Conservation (phyloP, 1,140 invertebrate genomes). For the Drosophila repleta region DNA sequence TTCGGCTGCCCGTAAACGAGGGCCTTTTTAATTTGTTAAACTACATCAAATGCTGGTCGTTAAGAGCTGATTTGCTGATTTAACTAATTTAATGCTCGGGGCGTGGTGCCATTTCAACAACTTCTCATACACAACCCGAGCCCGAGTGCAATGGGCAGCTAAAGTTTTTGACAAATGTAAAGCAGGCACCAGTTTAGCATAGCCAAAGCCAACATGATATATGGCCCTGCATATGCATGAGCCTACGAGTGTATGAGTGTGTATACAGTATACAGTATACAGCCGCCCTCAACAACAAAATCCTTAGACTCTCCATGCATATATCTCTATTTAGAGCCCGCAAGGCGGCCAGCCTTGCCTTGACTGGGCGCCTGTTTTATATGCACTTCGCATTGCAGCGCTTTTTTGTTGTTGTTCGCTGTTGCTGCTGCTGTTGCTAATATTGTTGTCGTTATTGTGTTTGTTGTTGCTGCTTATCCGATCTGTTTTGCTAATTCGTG, state of each 20-base stretch:
- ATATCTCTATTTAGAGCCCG: constrained; percentile 25
- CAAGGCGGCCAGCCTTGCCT: constrained; percentile 61
- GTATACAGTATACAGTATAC: not conserved
- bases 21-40: constrained; percentile 60
- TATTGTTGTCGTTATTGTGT: constrained; percentile 24
- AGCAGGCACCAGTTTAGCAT: constrained; percentile 46
- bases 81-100: constrained; percentile 49
- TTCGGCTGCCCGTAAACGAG: constrained; percentile 54
- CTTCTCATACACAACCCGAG: constrained; percentile 10
- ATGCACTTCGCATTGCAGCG: constrained; percentile 60
- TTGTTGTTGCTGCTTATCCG: constrained; percentile 62
- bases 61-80: constrained; percentile 56
- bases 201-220: constrained; percentile 61
- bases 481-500: constrained; percentile 78
- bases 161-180: constrained; percentile 55
- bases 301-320: constrained; percentile 15
- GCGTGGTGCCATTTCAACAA: constrained; percentile 70
- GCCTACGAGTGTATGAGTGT: constrained; percentile 9
- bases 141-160: constrained; percentile 3
- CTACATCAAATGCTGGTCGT: constrained; percentile 53
- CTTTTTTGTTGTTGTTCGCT: constrained; percentile 29
- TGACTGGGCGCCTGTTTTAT: constrained; percentile 61
- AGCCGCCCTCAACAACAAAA: constrained; percentile 1
- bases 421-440: constrained; percentile 34
- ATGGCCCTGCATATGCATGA: constrained; percentile 70